Evolutionary conservation across 2,888 invertebrate species (phyloP), one percentile per base, ranked within the genome.

Genomic region (Caenorhabditis afra): DNA sequence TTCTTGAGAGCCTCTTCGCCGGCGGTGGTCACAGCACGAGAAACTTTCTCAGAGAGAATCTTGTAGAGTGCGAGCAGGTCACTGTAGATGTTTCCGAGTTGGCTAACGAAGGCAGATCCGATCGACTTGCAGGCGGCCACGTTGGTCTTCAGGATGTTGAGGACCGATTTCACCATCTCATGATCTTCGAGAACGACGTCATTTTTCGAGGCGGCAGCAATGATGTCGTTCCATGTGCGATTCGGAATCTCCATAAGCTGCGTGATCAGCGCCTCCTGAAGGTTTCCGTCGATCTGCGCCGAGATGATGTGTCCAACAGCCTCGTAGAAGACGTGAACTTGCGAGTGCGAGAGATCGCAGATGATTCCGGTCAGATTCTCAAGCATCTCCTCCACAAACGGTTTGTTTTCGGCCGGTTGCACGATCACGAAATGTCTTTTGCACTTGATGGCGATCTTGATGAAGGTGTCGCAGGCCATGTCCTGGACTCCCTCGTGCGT

Each of bases 381-480:
- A 83, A 99, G 93, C 90, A 99, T 98, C 92, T 99, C 99, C 91
- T 99, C 97, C 90, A 99, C 97, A 91, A 99, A 99, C 59, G 99
- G 97, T 92, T 95, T 94, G 45, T 94, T 94, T 92, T 99, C 99
- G 49, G 97, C 97, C 81, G 95, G 94, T 92, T 99, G 98, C 50
- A 91, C 90, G 85, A 92, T 96, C 20, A 98, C 97, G 92, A 99
- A 99, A 92, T 99, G 98, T 87, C 97, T 93, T 82, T 96, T 93
- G 92, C 99, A 99, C 92, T 99, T 99, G 88, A 96, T 93, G 37
- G 99, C 96, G 90, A 99, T 99, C 92, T 99, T 99, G 87, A 99
- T 99, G 91, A 99, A 99, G 47, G 99, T 99, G 92, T 99, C 99
- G 93, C 99, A 99, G 78, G 99, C 99, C 99, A 99, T 99, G 90